A percentile compares a stretch with the other conserved stretches of the same genome.
phyloP scores from a whole-genome alignment of 2,113 vertebrate species.

The Pitta sordida region DNA sequence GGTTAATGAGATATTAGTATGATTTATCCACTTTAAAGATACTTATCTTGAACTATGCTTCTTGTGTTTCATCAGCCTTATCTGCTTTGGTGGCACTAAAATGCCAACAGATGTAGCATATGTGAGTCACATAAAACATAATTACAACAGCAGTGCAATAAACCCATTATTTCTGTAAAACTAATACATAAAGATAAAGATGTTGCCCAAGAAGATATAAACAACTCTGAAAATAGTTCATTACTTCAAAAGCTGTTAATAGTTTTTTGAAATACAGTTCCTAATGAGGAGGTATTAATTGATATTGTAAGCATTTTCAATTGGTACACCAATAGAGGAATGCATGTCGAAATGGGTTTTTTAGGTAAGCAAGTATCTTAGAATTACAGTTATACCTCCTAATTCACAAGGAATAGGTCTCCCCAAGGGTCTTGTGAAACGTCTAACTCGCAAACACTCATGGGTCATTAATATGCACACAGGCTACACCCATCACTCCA shows the following conservation, averaged over 20 bases:
- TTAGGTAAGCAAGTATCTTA: neutral
- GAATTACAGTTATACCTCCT: too few species aligned
- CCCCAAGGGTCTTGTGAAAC: too few species aligned
- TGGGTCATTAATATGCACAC: too few species aligned
- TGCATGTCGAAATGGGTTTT: neutral
- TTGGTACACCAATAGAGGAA: neutral
- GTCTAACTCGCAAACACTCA: too few species aligned
- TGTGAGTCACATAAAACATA: neutral
- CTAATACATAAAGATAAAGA: neutral
- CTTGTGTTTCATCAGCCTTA: neutral
- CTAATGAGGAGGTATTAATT: neutral
- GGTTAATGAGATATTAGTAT: conserved; percentile 27
- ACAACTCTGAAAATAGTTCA: neutral
- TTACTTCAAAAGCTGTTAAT: neutral
- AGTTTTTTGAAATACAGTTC: neutral
- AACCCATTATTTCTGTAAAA: neutral
- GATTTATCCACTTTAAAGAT: conserved; percentile 39
- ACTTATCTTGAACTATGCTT: neutral
- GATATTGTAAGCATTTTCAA: neutral
- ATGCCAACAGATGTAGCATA: neutral
- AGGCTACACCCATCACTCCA: too few species aligned
- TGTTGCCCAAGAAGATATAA: neutral
- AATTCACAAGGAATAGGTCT: too few species aligned
- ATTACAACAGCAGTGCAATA: neutral
- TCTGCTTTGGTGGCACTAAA: neutral